Conservation (phyloP, 2,888 invertebrate species). For the Lasius fuliginosus region DNA sequence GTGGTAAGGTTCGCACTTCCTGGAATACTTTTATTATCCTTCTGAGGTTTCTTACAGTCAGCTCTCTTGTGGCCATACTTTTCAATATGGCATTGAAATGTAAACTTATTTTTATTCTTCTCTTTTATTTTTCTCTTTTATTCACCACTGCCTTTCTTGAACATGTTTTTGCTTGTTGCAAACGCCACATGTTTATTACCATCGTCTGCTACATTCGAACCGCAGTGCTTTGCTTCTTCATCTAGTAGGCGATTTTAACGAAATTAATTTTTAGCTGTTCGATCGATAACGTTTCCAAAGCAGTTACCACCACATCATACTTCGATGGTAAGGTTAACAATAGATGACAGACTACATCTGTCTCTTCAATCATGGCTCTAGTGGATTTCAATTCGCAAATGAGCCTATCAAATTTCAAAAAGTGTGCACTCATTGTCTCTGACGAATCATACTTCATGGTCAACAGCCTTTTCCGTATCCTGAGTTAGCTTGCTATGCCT, state of each 20-base stretch:
- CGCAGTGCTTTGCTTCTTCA: not conserved
- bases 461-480: not conserved
- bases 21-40: not conserved
- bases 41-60: not conserved
- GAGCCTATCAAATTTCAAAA: constrained; percentile 11
- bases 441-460: not conserved
- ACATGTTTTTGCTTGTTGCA: not conserved
- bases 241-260: not conserved
- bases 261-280: not conserved
- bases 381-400: constrained; percentile 11
- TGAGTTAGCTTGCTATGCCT: not conserved
- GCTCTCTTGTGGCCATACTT: not conserved
- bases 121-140: not conserved
- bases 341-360: not conserved
- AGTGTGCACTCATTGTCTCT: not conserved
- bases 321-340: not conserved
- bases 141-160: not conserved
- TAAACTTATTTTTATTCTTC: not conserved
- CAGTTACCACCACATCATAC: not conserved
- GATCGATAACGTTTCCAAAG: not conserved
- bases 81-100: not conserved
- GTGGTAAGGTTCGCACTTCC: not conserved
- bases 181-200: not conserved
- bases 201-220: not conserved
- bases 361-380: not conserved